Evolutionary conservation across 2,113 vertebrate species (phyloP).

Genomic region (Rhea americana): DNA sequence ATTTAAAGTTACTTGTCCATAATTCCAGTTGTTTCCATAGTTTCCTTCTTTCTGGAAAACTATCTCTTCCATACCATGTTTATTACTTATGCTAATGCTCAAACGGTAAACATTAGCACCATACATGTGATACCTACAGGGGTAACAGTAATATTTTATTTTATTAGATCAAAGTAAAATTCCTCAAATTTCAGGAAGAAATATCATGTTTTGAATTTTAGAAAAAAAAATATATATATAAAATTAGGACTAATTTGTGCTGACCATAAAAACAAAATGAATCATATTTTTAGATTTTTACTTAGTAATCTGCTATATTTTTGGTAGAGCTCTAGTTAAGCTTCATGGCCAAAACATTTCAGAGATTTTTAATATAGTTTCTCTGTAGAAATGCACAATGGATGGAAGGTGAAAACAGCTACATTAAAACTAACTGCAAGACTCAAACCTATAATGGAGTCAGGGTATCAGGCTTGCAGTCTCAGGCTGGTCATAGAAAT

Average conservation of each 20-base stretch:
- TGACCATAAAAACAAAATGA: not conserved
- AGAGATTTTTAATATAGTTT: not conserved
- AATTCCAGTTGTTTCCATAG: slow-evolving; percentile 90
- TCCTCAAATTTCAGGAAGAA: not conserved
- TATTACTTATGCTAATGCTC: slow-evolving; percentile 67
- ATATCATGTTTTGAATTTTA: not conserved
- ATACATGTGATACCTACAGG: slow-evolving; percentile 92
- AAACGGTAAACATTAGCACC: slow-evolving; percentile 78
- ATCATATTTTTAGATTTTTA: not conserved
- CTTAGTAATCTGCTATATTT: not conserved
- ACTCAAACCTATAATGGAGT: not conserved
- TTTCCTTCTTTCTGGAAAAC: slow-evolving; percentile 87
- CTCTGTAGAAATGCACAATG: not conserved
- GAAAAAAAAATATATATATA: not conserved
- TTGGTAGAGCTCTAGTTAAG: not conserved
- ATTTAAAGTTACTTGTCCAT: slow-evolving; percentile 87
- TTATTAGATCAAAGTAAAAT: not conserved
- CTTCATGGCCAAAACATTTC: not conserved
- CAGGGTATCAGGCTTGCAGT: not conserved
- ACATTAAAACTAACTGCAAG: not conserved
- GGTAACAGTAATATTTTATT: not conserved
- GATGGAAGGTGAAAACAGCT: not conserved
- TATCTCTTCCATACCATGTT: slow-evolving; percentile 8
- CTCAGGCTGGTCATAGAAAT: not conserved
- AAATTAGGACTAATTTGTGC: not conserved